Conservation (phyloP, 2,113 vertebrate species). For the Albula goreensis region DNA sequence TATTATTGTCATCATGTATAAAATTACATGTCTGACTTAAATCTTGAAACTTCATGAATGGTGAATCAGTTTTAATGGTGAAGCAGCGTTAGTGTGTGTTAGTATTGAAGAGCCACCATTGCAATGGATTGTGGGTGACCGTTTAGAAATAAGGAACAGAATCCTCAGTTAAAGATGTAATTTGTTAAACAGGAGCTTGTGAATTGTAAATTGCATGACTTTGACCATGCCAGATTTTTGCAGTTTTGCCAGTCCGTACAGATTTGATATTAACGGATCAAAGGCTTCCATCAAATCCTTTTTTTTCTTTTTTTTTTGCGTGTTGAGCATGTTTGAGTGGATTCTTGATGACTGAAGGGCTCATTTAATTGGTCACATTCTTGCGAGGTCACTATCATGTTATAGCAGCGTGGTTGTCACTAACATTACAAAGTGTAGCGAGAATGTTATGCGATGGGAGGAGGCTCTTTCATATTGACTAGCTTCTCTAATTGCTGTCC, state of each 20-base stretch:
- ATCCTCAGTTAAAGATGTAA: not conserved
- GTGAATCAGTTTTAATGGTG: not conserved
- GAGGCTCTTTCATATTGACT: not conserved
- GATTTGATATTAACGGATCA: not conserved
- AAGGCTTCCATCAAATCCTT: not conserved
- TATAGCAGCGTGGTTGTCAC: not conserved
- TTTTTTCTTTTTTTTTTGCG: not conserved
- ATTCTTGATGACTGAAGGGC: too few relatives aligned
- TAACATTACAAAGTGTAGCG: not conserved
- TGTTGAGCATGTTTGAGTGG: not conserved
- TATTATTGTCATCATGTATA: not conserved
- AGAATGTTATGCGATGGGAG: not conserved
- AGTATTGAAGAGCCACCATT: not conserved
- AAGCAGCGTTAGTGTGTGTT: not conserved
- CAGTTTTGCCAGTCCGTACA: too few relatives aligned
- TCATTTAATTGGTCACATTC: not conserved
- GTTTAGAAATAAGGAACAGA: not conserved
- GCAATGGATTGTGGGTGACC: not conserved
- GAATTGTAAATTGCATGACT: not conserved
- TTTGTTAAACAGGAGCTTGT: not conserved
- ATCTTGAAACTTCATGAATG: not conserved
- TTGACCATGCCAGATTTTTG: not conserved
- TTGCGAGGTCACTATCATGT: not conserved
- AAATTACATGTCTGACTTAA: not conserved
- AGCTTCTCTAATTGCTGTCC: conserved; percentile 22